Percentiles rank a stretch among this genome's conserved stretches.
Evolutionary conservation across 2,797 vertebrate genomes (phyloP).

Genomic region (Saxicola maurus): DNA sequence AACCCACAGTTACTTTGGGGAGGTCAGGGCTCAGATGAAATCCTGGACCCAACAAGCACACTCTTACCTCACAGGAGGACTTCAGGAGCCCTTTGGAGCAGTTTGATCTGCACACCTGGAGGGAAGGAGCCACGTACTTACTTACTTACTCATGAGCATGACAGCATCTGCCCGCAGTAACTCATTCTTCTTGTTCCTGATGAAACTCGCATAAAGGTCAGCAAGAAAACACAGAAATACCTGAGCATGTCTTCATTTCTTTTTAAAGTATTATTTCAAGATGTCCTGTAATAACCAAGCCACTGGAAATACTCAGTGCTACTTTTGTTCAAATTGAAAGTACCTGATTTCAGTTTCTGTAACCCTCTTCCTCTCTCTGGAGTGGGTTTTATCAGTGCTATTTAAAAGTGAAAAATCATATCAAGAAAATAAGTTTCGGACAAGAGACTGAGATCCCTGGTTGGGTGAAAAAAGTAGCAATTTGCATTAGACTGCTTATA

Average conservation of each 20-base stretch:
- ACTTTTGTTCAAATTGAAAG: background rate
- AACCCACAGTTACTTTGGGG: background rate
- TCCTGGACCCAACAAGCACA: background rate
- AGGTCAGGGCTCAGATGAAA: background rate
- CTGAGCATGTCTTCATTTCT: background rate
- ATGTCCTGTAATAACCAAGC: fast-evolving
- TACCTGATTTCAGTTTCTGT: background rate
- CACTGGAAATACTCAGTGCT: background rate
- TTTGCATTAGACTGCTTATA: background rate
- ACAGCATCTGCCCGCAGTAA: background rate
- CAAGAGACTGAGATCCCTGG: background rate
- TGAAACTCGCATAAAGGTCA: background rate
- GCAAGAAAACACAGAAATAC: background rate
- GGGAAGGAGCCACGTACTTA: background rate
- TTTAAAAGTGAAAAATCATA: background rate
- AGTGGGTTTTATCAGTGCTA: background rate
- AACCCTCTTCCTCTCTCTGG: background rate
- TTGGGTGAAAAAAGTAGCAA: background rate
- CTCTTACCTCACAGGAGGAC: background rate
- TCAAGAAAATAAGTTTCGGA: background rate
- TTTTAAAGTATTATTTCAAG: background rate
- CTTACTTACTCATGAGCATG: background rate
- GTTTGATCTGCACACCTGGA: background rate
- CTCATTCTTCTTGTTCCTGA: background rate
- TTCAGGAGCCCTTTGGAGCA: background rate